phyloP scores from a whole-genome alignment of 2,113 vertebrate species.

The Trogon surrucura region DNA sequence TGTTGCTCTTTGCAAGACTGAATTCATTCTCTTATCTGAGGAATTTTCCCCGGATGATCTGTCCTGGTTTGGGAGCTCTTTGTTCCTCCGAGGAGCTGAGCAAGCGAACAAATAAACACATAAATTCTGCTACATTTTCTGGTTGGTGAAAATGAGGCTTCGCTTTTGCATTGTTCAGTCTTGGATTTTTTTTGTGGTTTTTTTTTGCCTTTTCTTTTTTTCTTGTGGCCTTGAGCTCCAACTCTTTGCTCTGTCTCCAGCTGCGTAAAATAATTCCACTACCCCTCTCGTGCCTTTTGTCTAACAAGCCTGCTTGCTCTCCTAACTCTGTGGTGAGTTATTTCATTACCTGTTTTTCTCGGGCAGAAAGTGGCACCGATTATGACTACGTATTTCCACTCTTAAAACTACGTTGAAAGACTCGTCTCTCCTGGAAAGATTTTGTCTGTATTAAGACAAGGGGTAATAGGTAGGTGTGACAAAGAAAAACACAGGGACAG shows the following conservation, averaged over 20 bases:
- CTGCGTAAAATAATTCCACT: neutral
- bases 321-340: neutral
- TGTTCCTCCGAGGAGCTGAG: neutral
- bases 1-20: neutral
- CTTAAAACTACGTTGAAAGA: neutral
- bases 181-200: neutral
- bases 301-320: neutral
- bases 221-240: neutral
- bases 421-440: neutral
- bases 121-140: neutral
- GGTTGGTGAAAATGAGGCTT: neutral
- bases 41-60: conserved; percentile 19
- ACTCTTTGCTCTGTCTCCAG: neutral
- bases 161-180: conserved; percentile 8
- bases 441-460: neutral
- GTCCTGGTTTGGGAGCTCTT: neutral
- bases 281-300: conserved; percentile 17
- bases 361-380: neutral
- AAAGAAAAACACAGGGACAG: neutral
- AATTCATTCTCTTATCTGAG: neutral
- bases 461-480: neutral
- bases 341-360: neutral
- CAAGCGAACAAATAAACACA: neutral
- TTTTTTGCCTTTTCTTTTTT: neutral
- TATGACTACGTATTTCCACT: neutral